Conservation (phyloP, 1,140 invertebrate genomes). For the Nephila pilipes region DNA sequence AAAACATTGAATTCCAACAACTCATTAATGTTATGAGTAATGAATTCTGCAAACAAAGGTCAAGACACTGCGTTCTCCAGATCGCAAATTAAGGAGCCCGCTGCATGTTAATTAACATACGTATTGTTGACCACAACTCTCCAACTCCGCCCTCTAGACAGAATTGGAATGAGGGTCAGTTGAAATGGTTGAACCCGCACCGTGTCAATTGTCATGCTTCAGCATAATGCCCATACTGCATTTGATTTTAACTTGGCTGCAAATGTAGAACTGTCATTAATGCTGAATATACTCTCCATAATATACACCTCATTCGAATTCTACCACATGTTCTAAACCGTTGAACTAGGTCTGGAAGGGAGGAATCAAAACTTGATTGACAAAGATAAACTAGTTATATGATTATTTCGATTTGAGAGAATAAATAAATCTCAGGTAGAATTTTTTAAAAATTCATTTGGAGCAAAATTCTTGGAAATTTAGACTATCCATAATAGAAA, state of each 20-base stretch:
- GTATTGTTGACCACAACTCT: slow-evolving; percentile 74
- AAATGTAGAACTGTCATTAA: slow-evolving; percentile 46
- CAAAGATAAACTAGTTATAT: not conserved
- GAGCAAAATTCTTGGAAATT: too few relatives aligned
- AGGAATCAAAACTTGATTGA: slow-evolving; percentile 26
- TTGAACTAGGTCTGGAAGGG: not conserved
- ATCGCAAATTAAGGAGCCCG: slow-evolving; percentile 72
- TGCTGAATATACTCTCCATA: not conserved
- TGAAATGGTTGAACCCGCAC: slow-evolving; percentile 63
- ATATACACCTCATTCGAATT: slow-evolving; percentile 9
- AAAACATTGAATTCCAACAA: slow-evolving; percentile 64
- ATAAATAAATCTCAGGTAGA: too few relatives aligned
- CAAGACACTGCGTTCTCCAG: slow-evolving; percentile 63
- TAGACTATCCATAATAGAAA: too few relatives aligned
- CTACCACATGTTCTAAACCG: not conserved
- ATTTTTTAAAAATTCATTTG: too few relatives aligned
- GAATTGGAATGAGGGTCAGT: slow-evolving; percentile 49
- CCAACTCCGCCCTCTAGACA: slow-evolving; percentile 51
- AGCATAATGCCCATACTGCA: slow-evolving; percentile 51
- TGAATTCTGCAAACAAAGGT: slow-evolving; percentile 51
- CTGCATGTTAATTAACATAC: slow-evolving; percentile 73
- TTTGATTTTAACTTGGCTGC: slow-evolving; percentile 53
- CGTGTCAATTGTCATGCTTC: slow-evolving; percentile 54
- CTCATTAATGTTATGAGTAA: slow-evolving; percentile 68
- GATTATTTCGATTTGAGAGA: not conserved